These are phyloP conservation scores for Hypolimnas misippus DNA, from an alignment of 2,888 invertebrate species.

Conservation along the genomic window DNA sequence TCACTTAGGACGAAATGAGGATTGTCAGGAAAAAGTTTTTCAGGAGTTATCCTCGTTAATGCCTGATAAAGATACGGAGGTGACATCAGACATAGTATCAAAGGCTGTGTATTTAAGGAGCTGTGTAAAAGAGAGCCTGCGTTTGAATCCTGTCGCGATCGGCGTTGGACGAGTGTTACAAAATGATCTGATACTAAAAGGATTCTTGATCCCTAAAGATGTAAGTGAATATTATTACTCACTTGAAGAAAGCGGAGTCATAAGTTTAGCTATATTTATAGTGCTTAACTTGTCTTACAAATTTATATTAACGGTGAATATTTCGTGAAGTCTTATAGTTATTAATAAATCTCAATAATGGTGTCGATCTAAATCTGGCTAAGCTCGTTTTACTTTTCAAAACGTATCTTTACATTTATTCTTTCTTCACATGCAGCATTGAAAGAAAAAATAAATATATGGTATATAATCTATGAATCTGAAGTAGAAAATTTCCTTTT, in stretches of 20 bases:
- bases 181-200: conserved; percentile 87
- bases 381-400: too few relatives aligned
- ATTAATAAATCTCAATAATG: too few relatives aligned
- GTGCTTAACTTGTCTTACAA: too few relatives aligned
- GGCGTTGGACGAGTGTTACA: conserved; percentile 91
- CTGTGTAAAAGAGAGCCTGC: conserved; percentile 92
- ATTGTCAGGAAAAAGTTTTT: conserved; percentile 87
- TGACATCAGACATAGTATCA: conserved; percentile 83
- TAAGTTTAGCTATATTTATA: background rate
- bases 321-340: too few relatives aligned
- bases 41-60: conserved; percentile 85
- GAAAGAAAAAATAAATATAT: too few relatives aligned
- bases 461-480: too few relatives aligned
- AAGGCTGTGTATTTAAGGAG: conserved; percentile 90
- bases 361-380: too few relatives aligned
- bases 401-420: too few relatives aligned
- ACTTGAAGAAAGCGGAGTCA: background rate
- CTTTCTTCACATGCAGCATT: too few relatives aligned
- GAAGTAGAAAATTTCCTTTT: too few relatives aligned
- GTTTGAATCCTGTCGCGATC: conserved; percentile 92
- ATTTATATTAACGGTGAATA: too few relatives aligned
- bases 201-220: conserved; percentile 89
- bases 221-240: conserved; percentile 75
- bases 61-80: conserved; percentile 70
- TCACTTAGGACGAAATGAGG: conserved; percentile 88